Base-by-base conservation (phyloP, 2,888 invertebrate genomes). In the Caenorhabditis plicata region DNA sequence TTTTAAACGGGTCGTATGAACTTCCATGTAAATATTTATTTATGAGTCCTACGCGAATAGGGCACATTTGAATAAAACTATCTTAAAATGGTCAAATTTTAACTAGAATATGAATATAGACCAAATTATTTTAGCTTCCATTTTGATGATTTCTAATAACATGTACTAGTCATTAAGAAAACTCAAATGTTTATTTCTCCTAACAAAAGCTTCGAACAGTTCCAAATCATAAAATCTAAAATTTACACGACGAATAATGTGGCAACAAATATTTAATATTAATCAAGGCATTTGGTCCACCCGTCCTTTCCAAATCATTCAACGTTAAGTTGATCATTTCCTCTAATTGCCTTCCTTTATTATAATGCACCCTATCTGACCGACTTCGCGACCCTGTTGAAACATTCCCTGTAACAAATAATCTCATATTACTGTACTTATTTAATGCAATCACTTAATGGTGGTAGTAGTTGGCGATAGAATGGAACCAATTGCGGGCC, bases 251-350 rank as follows among this genome's bases (percentile, higher is more conserved):
- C 82, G 95, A 93, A 81, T 95, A 96, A 5, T 94, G 94, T 0
- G 96, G 95, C 71, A 96, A 88, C 87, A 95, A 90, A 83, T 95
- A 96, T 83, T 96, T 95, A 78, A 96, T 95, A 83, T 95, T 95
- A 75, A 94, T 93, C 81, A 92, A 94, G 1, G 95, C 93, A 82
- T 94, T 92, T 65, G 91, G 90, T 4, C 95, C 95, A 1, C 95
- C 96, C 79, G 90, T 90, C 75, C 88, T 85, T 82, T 96, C 95
- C 64, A 96, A 85, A 40, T 90, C 86, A 83, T 93, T 91, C 46
- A 96, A 84, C 0, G 94, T 63, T 3, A 55, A 56, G 7, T 50
- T 56, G 7, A 63, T 48, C 11, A 67, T 55, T 50, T 65, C 65
- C 25, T 61, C 50, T 8, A 61, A 38, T 40, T 61, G 61, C 8